These are phyloP conservation scores for Cremastinae sp. DNA, from an alignment of 2,888 invertebrate genomes.

Conservation along the genomic window DNA sequence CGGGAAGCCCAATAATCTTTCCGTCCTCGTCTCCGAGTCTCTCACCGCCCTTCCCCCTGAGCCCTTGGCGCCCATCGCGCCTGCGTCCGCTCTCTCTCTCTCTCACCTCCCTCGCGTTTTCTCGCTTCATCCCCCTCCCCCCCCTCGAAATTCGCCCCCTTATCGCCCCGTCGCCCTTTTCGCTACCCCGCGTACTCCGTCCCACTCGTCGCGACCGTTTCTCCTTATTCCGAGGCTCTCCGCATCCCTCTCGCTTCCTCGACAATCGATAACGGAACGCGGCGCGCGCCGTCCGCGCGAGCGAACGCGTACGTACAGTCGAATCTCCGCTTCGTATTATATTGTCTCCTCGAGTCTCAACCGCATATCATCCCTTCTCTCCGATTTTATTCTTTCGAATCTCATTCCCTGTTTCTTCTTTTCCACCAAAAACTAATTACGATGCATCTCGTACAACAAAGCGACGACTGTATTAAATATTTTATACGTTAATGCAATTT, in stretches of 20 bases:
- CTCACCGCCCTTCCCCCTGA: conserved; percentile 47
- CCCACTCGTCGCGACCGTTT: background rate
- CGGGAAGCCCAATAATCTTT: conserved; percentile 38
- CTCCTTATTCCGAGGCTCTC: conserved; percentile 41
- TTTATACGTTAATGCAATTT: too few relatives aligned
- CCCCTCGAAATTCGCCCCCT: conserved; percentile 41
- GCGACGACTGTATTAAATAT: too few relatives aligned
- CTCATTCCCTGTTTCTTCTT: too few relatives aligned
- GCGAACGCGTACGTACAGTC: conserved; percentile 36
- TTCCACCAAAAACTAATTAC: too few relatives aligned
- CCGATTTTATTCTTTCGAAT: too few relatives aligned
- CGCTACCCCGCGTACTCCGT: conserved; percentile 5
- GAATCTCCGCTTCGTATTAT: background rate
- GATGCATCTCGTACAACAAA: too few relatives aligned
- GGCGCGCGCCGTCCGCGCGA: conserved; percentile 61
- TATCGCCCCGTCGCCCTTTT: conserved; percentile 48
- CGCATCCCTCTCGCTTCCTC: conserved; percentile 53
- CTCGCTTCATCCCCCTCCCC: conserved; percentile 33
- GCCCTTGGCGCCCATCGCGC: conserved; percentile 69
- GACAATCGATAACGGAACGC: conserved; percentile 76
- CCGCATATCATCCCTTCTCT: too few relatives aligned
- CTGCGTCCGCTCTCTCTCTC: conserved; percentile 66
- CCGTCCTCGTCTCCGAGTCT: conserved; percentile 32
- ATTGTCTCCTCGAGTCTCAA: conserved; percentile 2
- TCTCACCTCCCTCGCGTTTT: conserved; percentile 3